A percentile compares a stretch with the other conserved stretches of the same genome.
phyloP scores from a whole-genome alignment of 2,888 invertebrate species.

The Brachycybe producta region DNA sequence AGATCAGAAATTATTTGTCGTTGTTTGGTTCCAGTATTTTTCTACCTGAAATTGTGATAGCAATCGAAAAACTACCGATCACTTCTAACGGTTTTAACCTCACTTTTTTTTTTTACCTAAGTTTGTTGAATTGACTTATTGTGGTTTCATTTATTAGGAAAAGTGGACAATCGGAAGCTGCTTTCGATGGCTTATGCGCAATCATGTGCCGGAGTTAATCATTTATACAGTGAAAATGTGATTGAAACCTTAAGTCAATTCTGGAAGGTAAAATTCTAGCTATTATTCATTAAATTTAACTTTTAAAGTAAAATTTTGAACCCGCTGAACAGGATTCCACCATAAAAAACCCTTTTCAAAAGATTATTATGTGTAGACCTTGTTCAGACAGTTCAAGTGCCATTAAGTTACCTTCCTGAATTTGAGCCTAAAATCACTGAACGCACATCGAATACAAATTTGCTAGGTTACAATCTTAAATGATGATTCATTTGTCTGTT shows the following conservation, averaged over 20 bases:
- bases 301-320: too few species aligned
- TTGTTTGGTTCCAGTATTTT: not conserved
- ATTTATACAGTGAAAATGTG: not conserved
- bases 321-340: too few species aligned
- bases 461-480: too few species aligned
- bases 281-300: too few species aligned
- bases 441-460: too few species aligned
- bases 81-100: slow-evolving; percentile 21
- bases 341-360: too few species aligned
- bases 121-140: not conserved
- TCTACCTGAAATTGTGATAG: slow-evolving; percentile 27
- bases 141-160: slow-evolving; percentile 13
- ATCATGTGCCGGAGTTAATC: not conserved
- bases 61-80: slow-evolving; percentile 27
- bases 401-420: too few species aligned
- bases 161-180: slow-evolving; percentile 19
- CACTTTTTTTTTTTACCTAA: not conserved
- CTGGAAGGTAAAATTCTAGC: not conserved
- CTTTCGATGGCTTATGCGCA: not conserved
- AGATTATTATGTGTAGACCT: too few species aligned
- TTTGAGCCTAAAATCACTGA: too few species aligned
- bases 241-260: not conserved
- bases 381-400: too few species aligned
- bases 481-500: slow-evolving; percentile 11
- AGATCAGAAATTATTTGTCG: not conserved